Evolutionary conservation across 1,140 invertebrate species (phyloP).

Genomic region (Paralvinella palmiformis): DNA sequence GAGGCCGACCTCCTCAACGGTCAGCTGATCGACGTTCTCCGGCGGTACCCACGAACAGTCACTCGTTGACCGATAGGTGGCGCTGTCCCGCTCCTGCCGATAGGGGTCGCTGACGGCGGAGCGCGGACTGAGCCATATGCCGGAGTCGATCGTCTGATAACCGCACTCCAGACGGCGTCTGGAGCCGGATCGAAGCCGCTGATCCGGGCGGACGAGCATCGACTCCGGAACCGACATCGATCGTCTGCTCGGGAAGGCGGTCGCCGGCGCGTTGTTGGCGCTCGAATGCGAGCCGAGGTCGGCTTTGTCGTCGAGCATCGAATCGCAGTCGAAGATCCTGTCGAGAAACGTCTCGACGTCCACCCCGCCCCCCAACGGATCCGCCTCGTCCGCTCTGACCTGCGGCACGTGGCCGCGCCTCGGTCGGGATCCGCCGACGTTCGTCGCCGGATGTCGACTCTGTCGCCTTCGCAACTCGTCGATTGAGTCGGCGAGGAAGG

Average conservation of each 20-base stretch:
- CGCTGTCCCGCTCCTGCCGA: background rate
- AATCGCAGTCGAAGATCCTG: background rate
- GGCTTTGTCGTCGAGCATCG: background rate
- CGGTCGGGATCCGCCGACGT: background rate
- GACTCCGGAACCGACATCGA: background rate
- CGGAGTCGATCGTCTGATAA: background rate
- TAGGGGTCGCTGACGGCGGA: background rate
- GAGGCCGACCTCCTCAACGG: constrained; percentile 36
- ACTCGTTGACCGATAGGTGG: no score
- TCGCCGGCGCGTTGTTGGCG: background rate
- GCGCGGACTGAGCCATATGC: background rate
- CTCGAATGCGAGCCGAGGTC: background rate
- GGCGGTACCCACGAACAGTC: constrained; percentile 37
- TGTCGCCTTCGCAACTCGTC: background rate
- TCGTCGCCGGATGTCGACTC: background rate
- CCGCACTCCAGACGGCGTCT: no score
- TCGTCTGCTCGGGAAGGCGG: background rate
- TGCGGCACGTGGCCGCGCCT: background rate
- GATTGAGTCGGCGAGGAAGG: constrained; percentile 1
- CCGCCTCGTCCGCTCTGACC: background rate
- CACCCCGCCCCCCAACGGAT: background rate
- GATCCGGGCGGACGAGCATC: background rate
- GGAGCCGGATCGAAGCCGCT: background rate
- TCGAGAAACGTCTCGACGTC: background rate
- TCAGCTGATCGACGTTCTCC: constrained; percentile 29